Evolutionary conservation across 2,888 invertebrate species (phyloP), one percentile per base, ranked within the genome.

Genomic region (Lithophane socia): DNA sequence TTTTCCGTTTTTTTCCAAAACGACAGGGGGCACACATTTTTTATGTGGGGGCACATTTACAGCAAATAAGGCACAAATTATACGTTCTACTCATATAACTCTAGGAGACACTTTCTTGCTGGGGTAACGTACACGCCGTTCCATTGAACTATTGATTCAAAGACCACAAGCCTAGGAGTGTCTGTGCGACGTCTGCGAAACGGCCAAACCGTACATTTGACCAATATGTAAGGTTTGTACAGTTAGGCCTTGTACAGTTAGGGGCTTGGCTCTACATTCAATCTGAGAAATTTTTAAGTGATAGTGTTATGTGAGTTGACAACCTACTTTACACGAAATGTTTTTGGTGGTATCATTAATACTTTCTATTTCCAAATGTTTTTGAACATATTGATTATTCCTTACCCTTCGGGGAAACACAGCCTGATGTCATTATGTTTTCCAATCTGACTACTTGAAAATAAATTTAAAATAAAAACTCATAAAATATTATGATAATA

Each of bases 401-500:
- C 21, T 18, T 29, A 29, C 18, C 12, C 3, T 18, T 21, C 18
- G 18, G 8, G 5, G 44, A 1, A 24, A 24, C 44, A 24, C 7
- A 10, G 3, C 1, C 1, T 47, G 44, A 24, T 47, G 7, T 42
- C n/a, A 44, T 16, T 44, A n/a, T 10, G 12, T 21, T 56, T 37
- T 63, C 37, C 12, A 37, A 21, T 37, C 10, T 29, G 18, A 24
- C 47, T n/a, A n/a, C 18, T 7, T 47, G 12, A 8, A 42, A 56
- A 56, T 47, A 13, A 29, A 29, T 16, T 18, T 18, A 0, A 75
- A 74, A 76, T 66, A 24, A 77, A 66, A 76, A 73, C 56, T 70
- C 54, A 8, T 49, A 42, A 37, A 60, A 44, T 70, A 70, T 74
- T 80, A 74, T 75, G 42, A 86, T 80, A 82, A 75, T 82, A 76